These are phyloP conservation scores for Bungarus multicinctus DNA, from an alignment of 2,113 vertebrate genomes.

Conservation along the genomic window DNA sequence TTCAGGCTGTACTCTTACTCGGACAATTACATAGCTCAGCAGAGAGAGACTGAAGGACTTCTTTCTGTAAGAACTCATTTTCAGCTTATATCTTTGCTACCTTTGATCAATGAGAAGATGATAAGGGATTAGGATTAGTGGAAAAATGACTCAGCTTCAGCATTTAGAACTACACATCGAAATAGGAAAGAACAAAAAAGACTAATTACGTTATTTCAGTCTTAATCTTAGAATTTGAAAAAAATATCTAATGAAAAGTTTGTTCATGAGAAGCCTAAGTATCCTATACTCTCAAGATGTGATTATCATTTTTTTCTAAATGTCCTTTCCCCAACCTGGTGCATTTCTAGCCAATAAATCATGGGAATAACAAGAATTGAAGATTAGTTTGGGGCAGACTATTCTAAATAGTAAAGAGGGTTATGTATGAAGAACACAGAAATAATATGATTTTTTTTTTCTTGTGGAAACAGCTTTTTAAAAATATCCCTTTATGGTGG, in stretches of 20 bases:
- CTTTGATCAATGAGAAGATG: constrained; percentile 32
- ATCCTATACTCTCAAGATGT: neutral
- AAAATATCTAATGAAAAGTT: neutral
- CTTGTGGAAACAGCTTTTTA: neutral
- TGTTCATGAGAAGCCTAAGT: neutral
- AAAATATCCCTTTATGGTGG: neutral
- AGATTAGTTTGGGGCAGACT: neutral
- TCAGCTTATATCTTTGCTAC: constrained; percentile 27
- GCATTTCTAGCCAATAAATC: neutral
- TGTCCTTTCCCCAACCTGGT: neutral
- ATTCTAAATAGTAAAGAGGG: neutral
- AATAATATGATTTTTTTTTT: neutral
- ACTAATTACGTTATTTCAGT: constrained; percentile 22
- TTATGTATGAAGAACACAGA: neutral
- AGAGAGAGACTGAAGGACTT: neutral
- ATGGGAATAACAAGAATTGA: neutral
- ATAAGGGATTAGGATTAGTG: constrained; percentile 21
- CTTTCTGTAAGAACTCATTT: neutral
- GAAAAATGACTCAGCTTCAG: constrained; percentile 5
- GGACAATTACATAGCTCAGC: neutral
- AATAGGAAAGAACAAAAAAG: constrained; percentile 12
- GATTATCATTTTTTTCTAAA: neutral
- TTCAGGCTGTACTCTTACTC: neutral
- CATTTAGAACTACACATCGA: neutral
- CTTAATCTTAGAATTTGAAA: neutral